A percentile compares a stretch with the other conserved stretches of the same genome.
These are phyloP conservation scores for Urocitellus parryii DNA, from an alignment of 2,113 vertebrate genomes.

Conservation along the genomic window DNA sequence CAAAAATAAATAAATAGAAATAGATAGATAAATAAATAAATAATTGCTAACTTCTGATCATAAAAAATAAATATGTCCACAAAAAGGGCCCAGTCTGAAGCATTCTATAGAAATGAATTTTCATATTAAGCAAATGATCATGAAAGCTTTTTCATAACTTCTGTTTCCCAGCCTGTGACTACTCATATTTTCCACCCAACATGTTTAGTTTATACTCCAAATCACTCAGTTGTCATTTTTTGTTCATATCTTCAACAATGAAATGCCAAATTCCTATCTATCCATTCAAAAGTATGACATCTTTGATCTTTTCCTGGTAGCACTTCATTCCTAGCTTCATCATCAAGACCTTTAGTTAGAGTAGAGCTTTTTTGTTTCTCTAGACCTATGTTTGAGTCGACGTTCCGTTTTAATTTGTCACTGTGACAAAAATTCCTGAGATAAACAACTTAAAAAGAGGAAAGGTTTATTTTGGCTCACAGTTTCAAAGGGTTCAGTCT, in stretches of 20 bases:
- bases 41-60: background rate
- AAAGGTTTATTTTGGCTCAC: background rate
- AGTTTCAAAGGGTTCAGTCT: background rate
- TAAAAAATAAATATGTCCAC: background rate
- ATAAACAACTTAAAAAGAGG: background rate
- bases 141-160: background rate
- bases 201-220: background rate
- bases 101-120: background rate
- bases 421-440: background rate
- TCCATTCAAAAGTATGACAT: background rate
- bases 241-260: background rate
- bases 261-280: background rate
- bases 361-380: background rate
- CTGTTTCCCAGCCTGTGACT: background rate
- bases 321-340: rapidly evolving
- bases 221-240: background rate
- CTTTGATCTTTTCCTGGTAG: background rate
- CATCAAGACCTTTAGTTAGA: background rate
- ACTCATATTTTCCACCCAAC: background rate
- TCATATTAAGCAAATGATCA: background rate
- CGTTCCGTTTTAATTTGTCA: background rate
- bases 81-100: background rate
- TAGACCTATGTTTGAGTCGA: background rate
- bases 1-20: too few species aligned
- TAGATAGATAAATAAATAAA: too few species aligned